Base-by-base conservation (phyloP, 2,797 vertebrate genomes). In the Xenentodon cancila region DNA sequence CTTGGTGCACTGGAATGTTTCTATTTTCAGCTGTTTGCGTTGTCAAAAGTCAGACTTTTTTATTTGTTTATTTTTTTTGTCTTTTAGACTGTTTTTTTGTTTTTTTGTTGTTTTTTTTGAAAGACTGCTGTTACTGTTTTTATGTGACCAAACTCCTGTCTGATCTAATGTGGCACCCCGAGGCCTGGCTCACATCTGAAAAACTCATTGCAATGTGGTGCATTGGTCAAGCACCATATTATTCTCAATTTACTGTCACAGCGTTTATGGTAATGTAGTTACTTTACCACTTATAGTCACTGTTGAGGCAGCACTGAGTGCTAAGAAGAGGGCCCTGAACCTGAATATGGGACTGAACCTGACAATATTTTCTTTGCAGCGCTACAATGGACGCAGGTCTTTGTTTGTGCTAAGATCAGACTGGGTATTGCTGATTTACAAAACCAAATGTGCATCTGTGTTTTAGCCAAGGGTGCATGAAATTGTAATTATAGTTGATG, bases 11-110 rank as follows among this genome's bases (percentile, higher is more conserved):
- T 22, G 64, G 43, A 70, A 71, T 18, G 30, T 25, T 62, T 81
- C 59, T 79, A 75, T 80, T 81, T 85, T 53, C 61, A 67, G 56
- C 48, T 30, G 5, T 70, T 72, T 78, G 37, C 64, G 56, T 68
- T 44, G 25, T 79, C 57, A 67, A 11, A 48, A 48, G 21, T 22
- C 46, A 22, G 13, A 48, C 45, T 37, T 5, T 37, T 37, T 37
- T 2, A n/a, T n/a, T n/a, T n/a, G n/a, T n/a, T n/a, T n/a, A n/a
- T n/a, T n/a, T n/a, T n/a, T n/a, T n/a, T n/a, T n/a, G n/a, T 15
- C 1, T 40, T 40, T 40, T 7, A 66, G 59, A n/a, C 5, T 25
- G 5, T 3, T 25, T 5, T 25, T 64, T 50, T 16, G n/a, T 15
- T 5, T 40, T 40, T 40, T 7, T 68, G 59, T 25, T 25, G 5